A percentile compares a stretch with the other conserved stretches of the same genome.
These are phyloP conservation scores for Bellardia bayeri DNA, from an alignment of 2,888 invertebrate genomes.

Conservation along the genomic window DNA sequence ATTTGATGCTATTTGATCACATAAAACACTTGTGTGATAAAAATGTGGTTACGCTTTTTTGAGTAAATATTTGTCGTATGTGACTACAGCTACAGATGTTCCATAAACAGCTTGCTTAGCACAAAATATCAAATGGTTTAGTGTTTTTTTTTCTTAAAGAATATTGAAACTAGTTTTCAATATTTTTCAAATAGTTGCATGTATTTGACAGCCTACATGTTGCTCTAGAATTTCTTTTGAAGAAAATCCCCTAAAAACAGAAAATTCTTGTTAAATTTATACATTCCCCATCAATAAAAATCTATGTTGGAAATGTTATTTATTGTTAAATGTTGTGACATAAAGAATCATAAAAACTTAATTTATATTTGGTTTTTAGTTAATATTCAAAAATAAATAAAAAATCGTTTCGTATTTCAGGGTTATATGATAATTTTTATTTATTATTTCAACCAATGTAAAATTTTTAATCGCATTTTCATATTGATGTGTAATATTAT, in stretches of 20 bases:
- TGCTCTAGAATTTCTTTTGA: background rate
- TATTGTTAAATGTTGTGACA: background rate
- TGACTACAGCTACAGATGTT: slow-evolving; percentile 2
- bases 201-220: background rate
- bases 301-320: background rate
- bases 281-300: background rate
- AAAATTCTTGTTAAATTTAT: slow-evolving; percentile 14
- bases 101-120: background rate
- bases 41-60: too few relatives aligned
- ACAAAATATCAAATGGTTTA: background rate
- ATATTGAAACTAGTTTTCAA: background rate
- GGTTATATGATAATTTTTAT: slow-evolving; percentile 27
- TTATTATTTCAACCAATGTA: background rate
- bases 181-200: background rate
- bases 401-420: slow-evolving; percentile 33
- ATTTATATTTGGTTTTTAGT: background rate
- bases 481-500: too few relatives aligned
- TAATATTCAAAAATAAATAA: background rate
- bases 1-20: too few relatives aligned
- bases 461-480: too few relatives aligned
- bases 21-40: too few relatives aligned
- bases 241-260: background rate
- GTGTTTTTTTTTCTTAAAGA: background rate
- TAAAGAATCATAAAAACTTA: slow-evolving; percentile 18
- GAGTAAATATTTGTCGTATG: too few relatives aligned